Conservation (phyloP, 1,140 invertebrate species). For the Drosophila nigrodunni region DNA sequence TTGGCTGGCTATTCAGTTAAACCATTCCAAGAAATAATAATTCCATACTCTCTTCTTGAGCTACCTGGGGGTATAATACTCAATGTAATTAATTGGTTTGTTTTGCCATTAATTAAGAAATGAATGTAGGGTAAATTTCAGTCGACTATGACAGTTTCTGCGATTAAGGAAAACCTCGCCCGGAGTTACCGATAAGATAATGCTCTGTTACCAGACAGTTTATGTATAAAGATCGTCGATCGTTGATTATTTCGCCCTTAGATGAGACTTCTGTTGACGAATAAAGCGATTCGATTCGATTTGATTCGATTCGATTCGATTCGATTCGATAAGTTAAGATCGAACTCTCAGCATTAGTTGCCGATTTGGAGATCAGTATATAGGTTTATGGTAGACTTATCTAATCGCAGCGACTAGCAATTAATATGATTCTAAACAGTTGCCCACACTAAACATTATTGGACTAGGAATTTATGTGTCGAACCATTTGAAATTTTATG, state of each 20-base stretch:
- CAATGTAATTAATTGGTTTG: neutral
- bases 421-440: slow-evolving; percentile 58
- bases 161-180: slow-evolving; percentile 12
- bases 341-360: slow-evolving; percentile 37
- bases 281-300: neutral
- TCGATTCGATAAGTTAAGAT: neutral
- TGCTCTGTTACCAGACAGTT: slow-evolving; percentile 19
- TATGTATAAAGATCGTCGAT: neutral
- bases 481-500: slow-evolving; percentile 54
- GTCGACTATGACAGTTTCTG: neutral
- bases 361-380: slow-evolving; percentile 32
- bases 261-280: neutral
- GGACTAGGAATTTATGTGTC: slow-evolving; percentile 50
- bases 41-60: slow-evolving; percentile 4
- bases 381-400: slow-evolving; percentile 41
- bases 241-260: neutral
- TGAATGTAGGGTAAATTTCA: slow-evolving; percentile 11
- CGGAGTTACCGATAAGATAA: slow-evolving; percentile 40
- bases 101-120: neutral
- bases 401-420: slow-evolving; percentile 46
- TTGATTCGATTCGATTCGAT: neutral
- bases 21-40: slow-evolving; percentile 27
- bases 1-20: slow-evolving; percentile 23
- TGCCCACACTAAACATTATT: slow-evolving; percentile 51
- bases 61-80: neutral